Base-by-base conservation (phyloP, 2,888 invertebrate species). In the Amiota minor region DNA sequence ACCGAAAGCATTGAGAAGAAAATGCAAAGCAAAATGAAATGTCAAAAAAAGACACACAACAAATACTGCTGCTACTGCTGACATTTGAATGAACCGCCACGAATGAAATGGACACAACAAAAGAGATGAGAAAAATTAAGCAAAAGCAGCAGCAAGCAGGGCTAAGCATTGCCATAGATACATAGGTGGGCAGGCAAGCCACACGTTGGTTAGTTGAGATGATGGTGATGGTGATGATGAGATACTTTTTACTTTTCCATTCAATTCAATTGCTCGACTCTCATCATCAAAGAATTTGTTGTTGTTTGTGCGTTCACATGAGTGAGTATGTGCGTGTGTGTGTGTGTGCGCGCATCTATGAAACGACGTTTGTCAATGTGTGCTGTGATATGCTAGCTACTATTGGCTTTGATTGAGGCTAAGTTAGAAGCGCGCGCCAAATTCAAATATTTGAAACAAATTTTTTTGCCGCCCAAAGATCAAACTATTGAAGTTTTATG, bases 91-190 rank as follows among this genome's bases (percentile, higher is more conserved):
- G 67, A 67, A 67, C 67, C 83, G 83, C 80, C 83, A 86, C 87
- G 87, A 86, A 87, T 75, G 82, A 81, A 78, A 80, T 80, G 82
- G 86, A 84, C 87, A 86, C 87, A 86, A 86, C 86, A 86, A 86
- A 86, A 83, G 72, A 77, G 78, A 83, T 35, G 35, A 35, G 35
- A 35, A 35, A 35, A 35, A 35, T 35, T 35, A 35, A 35, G 35
- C 35, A 35, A 35, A 35, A 6, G 35, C 35, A 35, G 35, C 35
- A 35, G 35, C 35, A 83, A 79, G 79, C 85, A 83, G 79, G 72
- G 69, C 67, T 46, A 77, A 76, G 75, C 70, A 62, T 71, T 74
- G 72, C 74, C 75, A 61, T 35, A 35, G 35, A 23, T 23, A 23
- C 23, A n/a, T n/a, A n/a, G n/a, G n/a, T 53, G 71, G 59, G 70